These are phyloP conservation scores for Norana najaformis DNA, from an alignment of 2,888 invertebrate genomes.

Conservation along the genomic window DNA sequence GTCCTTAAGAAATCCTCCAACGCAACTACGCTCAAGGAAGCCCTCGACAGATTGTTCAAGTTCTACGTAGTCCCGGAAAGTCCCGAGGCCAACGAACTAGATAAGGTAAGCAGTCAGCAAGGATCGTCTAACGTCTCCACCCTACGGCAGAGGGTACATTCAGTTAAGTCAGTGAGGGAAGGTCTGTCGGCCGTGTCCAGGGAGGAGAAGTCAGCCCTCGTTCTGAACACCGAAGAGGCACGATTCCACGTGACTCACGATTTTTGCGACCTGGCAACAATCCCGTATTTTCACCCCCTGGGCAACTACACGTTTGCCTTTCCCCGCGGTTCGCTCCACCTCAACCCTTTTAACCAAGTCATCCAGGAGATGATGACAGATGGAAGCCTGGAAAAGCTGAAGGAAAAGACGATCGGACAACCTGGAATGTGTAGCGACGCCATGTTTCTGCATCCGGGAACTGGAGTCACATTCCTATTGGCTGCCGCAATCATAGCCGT, in stretches of 20 bases:
- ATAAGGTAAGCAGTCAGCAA: background rate
- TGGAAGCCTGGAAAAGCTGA: background rate
- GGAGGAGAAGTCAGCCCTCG: background rate
- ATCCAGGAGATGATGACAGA: background rate
- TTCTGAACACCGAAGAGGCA: conserved; percentile 15
- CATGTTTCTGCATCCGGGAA: background rate
- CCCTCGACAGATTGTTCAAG: background rate
- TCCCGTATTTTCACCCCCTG: background rate
- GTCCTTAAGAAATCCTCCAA: background rate
- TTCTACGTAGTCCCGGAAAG: background rate
- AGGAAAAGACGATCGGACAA: background rate
- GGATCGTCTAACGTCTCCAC: background rate
- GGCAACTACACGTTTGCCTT: background rate
- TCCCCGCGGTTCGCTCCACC: background rate
- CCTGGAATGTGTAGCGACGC: background rate
- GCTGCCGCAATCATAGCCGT: background rate
- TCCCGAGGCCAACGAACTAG: background rate
- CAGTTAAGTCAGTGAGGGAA: background rate
- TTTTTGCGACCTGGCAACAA: background rate
- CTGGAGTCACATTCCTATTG: background rate
- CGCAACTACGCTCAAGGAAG: background rate
- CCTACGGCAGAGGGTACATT: background rate
- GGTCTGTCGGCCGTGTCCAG: background rate
- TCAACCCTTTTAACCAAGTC: background rate
- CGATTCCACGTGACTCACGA: background rate